These are phyloP conservation scores for Nomada ferruginata DNA, from an alignment of 2,888 invertebrate species.

Conservation along the genomic window DNA sequence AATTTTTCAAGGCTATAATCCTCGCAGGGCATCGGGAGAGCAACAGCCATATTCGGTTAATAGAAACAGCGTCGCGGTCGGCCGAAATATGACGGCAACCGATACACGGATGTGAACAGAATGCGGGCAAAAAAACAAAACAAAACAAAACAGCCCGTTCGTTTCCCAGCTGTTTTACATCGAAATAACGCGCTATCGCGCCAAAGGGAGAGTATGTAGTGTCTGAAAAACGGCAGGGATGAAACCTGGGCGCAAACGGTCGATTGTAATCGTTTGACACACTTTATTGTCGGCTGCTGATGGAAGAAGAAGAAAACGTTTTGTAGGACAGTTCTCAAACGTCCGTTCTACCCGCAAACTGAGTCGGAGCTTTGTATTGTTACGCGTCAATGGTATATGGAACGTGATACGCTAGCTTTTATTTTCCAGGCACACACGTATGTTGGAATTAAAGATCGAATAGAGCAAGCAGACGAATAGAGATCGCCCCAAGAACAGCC, in stretches of 20 bases:
- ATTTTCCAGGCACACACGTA: neutral
- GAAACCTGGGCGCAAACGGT: neutral
- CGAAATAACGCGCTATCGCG: conserved; percentile 22
- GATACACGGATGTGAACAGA: conserved; percentile 29
- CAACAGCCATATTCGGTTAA: conserved; percentile 17
- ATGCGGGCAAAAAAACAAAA: conserved; percentile 14
- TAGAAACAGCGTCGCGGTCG: conserved; percentile 45
- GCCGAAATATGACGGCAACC: conserved; percentile 42
- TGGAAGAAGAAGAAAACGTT: conserved; percentile 26
- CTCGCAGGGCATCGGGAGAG: conserved; percentile 18
- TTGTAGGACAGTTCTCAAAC: conserved; percentile 1
- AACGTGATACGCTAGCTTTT: neutral
- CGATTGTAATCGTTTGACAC: conserved; percentile 32
- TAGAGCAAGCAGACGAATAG: neutral
- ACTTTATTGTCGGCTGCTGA: conserved; percentile 10
- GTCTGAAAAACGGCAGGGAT: neutral
- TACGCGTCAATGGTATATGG: neutral
- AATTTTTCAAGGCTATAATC: conserved; percentile 39
- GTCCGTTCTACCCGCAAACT: neutral
- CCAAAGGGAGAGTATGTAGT: neutral
- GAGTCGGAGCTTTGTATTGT: neutral
- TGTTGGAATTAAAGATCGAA: neutral
- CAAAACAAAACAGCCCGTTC: neutral
- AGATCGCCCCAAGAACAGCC: neutral
- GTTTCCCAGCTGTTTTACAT: conserved; percentile 13